phyloP scores from a whole-genome alignment of 2,113 vertebrate genomes.

The Plotosus lineatus region DNA sequence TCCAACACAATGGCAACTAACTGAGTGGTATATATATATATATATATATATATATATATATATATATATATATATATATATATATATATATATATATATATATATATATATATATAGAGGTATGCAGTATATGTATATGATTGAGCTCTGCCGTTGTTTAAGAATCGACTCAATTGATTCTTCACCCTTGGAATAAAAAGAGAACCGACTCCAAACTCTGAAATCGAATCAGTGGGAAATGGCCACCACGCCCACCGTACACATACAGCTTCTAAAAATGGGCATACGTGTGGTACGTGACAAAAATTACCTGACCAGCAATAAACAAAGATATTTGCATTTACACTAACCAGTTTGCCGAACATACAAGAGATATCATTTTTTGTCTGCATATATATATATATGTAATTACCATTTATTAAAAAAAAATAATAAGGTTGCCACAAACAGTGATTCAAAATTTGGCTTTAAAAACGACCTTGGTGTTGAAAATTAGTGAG shows the following conservation, averaged over 20 bases:
- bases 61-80: too few species aligned
- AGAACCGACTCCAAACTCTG: background rate
- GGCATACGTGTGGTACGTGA: slow-evolving; percentile 8
- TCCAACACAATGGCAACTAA: too few species aligned
- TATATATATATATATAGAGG: too few species aligned
- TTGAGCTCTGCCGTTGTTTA: background rate
- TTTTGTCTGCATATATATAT: too few species aligned
- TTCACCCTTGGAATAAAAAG: background rate
- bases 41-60: too few species aligned
- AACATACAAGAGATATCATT: too few species aligned
- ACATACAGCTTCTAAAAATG: background rate
- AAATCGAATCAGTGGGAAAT: background rate
- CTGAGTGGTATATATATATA: too few species aligned
- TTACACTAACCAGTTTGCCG: background rate
- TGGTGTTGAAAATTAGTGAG: background rate
- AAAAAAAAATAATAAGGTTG: too few species aligned
- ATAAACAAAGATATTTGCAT: background rate
- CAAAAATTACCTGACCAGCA: background rate
- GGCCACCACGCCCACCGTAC: background rate
- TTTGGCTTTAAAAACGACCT: background rate
- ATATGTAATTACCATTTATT: too few species aligned
- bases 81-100: too few species aligned
- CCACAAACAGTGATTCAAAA: too few species aligned
- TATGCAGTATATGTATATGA: background rate
- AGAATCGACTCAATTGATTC: background rate